Base-by-base conservation (phyloP, 2,113 vertebrate species). In the Sebastes schlegelii region DNA sequence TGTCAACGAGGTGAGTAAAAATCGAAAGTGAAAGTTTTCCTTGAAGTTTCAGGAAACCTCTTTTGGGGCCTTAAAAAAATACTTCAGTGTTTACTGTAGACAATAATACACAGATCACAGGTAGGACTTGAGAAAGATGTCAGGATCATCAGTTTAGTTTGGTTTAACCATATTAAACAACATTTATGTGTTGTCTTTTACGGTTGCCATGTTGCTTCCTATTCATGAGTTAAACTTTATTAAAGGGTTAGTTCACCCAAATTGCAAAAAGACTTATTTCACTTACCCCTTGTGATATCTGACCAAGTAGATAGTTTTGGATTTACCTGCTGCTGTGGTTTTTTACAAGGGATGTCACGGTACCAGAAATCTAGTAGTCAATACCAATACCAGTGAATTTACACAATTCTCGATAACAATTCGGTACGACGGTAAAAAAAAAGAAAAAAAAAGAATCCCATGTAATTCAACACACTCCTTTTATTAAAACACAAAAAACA, bases 21-120 rank as follows among this genome's bases (percentile, higher is more conserved):
- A 84, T 23, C 73, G 70, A 90, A 87, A 88, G 79, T 85, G 73
- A 86, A 89, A 86, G 67, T 6, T 63, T 60, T 73, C 4, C 34
- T 8, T 5, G 2, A 73, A 82, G 49, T 77, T 84, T 51, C 63
- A 13, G 14, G n/a, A 63, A 67, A 69, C 11, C n/a, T 34, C 34
- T 34, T 19, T 48, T 5, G 6, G 5, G 4, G 8, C 12, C n/a
- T 49, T 23, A 48, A n/a, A 8, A 34, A 8, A 23, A 46, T 54
- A 83, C n/a, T 1, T 34, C 0, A n/a, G 23, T 6, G 40, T 21
- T n/a, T 40, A n/a, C 2, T 23, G 4, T 19, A 68, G 7, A 8
- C 4, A 40, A 8, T 0, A 14, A 14, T 6, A 54, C 3, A 40
- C 43, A 23, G 34, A 57, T 0, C 14, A 34, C 45, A 13, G 23